phyloP scores from a whole-genome alignment of 2,797 vertebrate genomes.

The Acanthurus lineatus region DNA sequence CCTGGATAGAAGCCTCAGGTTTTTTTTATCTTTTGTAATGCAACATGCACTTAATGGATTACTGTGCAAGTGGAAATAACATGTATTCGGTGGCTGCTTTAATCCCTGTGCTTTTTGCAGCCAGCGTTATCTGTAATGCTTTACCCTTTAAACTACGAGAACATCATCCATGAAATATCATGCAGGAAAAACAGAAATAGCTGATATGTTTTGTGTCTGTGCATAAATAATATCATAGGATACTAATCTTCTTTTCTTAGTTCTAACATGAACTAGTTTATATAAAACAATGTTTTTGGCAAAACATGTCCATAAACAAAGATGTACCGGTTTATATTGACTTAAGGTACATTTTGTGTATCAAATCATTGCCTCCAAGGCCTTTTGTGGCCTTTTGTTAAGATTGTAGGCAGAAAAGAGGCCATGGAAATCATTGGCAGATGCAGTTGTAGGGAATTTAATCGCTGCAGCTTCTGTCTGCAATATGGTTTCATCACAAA shows the following conservation, averaged over 20 bases:
- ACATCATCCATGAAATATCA: not conserved
- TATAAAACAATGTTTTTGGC: no score
- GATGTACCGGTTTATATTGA: not conserved
- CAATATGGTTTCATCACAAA: not conserved
- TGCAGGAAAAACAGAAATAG: not conserved
- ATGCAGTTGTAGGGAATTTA: not conserved
- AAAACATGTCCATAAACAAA: not conserved
- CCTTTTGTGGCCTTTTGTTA: not conserved
- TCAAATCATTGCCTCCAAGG: not conserved
- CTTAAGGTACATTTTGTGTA: not conserved
- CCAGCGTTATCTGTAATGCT: not conserved
- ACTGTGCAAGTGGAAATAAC: slow-evolving; percentile 15
- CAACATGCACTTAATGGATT: slow-evolving; percentile 42
- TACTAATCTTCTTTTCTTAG: not conserved
- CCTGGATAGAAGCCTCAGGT: slow-evolving; percentile 6
- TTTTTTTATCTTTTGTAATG: slow-evolving; percentile 6
- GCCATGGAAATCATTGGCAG: not conserved
- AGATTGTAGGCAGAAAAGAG: not conserved
- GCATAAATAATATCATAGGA: no score
- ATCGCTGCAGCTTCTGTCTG: not conserved
- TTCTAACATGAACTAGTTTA: not conserved
- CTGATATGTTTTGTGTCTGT: not conserved
- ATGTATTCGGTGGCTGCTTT: slow-evolving; percentile 23
- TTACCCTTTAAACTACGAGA: not conserved
- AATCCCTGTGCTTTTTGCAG: slow-evolving; percentile 20